Evolutionary conservation across 53 echinoderm and acorn worm genomes (phyloP).

Genomic region (Pentamera pediparva): DNA sequence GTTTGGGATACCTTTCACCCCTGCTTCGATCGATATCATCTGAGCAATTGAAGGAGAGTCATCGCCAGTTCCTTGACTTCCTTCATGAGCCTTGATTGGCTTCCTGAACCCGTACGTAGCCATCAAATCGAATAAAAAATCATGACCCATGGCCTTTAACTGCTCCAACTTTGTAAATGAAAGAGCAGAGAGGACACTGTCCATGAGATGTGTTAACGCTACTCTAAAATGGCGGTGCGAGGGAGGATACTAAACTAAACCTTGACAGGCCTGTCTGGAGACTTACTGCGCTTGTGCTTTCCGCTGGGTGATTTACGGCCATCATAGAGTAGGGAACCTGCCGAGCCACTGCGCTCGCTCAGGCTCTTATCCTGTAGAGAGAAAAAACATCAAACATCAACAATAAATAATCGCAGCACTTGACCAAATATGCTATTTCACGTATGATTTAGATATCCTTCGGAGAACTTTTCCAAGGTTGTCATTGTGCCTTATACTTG

Average conservation of each 20-base stretch:
- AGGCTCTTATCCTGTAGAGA: conserved; percentile 10
- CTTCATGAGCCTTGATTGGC: too few species aligned
- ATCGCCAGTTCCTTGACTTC: too few species aligned
- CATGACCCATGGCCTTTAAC: too few species aligned
- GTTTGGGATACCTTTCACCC: too few species aligned
- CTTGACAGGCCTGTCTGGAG: background rate
- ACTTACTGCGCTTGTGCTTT: conserved; percentile 83
- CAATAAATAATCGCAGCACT: background rate
- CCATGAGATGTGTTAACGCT: too few species aligned
- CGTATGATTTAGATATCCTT: too few species aligned
- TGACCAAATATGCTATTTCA: too few species aligned
- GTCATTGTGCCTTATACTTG: background rate
- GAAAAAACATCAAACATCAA: background rate
- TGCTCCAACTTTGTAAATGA: background rate
- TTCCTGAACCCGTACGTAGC: too few species aligned
- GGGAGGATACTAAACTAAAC: background rate
- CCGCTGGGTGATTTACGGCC: conserved; percentile 52
- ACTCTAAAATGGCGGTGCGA: too few species aligned
- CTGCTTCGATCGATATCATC: too few species aligned
- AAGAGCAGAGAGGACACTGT: background rate
- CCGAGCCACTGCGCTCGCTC: conserved; percentile 59
- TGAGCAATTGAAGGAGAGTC: too few species aligned
- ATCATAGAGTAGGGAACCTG: conserved; percentile 48
- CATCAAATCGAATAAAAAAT: too few species aligned
- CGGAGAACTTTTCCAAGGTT: background rate